These are phyloP conservation scores for Zygaena filipendulae DNA, from an alignment of 2,888 invertebrate species.

Conservation along the genomic window DNA sequence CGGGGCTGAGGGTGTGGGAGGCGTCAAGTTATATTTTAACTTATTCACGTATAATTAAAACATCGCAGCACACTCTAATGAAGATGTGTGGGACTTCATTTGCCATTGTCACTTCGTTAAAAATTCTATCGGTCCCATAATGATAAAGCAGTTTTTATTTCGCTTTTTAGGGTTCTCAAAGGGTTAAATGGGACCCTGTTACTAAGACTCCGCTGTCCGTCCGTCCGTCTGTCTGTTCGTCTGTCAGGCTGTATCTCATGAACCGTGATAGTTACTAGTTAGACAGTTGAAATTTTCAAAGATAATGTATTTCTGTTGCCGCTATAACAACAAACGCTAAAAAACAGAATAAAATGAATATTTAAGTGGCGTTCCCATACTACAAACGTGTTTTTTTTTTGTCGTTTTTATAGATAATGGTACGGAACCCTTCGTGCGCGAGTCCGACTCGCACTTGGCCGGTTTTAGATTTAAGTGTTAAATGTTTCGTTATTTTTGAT, in stretches of 20 bases:
- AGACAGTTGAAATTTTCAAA: neutral
- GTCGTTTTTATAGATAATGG: neutral
- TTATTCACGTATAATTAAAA: too few relatives aligned
- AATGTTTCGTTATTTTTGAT: too few relatives aligned
- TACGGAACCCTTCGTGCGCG: neutral
- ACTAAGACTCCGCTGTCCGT: neutral
- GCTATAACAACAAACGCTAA: neutral
- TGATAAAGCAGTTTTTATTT: too few relatives aligned
- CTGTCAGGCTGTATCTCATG: neutral
- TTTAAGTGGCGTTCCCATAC: neutral
- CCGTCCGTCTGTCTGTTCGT: too few relatives aligned
- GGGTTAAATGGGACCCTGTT: neutral
- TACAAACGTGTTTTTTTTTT: neutral
- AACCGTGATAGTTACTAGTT: neutral
- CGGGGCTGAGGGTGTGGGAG: too few relatives aligned
- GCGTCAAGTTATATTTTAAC: too few relatives aligned
- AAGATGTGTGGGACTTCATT: too few relatives aligned
- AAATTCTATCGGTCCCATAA: too few relatives aligned
- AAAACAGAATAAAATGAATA: too few relatives aligned
- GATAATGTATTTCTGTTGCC: neutral
- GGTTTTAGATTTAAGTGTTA: too few relatives aligned
- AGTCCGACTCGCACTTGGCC: neutral
- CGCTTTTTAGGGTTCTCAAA: neutral
- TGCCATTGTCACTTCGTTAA: too few relatives aligned
- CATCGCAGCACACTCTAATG: too few relatives aligned